Evolutionary conservation across 2,888 invertebrate species (phyloP), one percentile per base, ranked within the genome.

Genomic region (Unio pictorum): DNA sequence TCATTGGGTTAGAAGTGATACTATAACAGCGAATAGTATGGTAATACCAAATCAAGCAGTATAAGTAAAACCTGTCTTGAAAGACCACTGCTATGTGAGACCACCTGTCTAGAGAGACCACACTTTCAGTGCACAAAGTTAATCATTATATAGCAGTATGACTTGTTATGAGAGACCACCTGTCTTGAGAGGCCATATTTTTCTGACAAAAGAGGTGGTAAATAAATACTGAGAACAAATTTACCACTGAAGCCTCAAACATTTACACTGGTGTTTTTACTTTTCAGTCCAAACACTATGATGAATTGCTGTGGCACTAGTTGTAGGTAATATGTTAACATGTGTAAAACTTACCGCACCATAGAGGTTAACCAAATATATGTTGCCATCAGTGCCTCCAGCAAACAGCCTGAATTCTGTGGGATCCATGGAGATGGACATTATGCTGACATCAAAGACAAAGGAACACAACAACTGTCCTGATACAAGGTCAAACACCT

Each of bases 381-480:
- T 94, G 61, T 92, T 90, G 0, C 97, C 97, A 76, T 92, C 92
- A 20, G 91, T 90, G 0, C 93, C 93, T 1, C 97, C 97, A 55
- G 95, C 92, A 90, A 93, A 96, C 15, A 95, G 89, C 74, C 92
- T 92, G 71, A 93, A 92, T 89, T 95, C 96, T 66, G 93, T 89
- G 0, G 92, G 88, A 90, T 96, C 95, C 84, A 94, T 92, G 28
- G 92, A 90, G 5, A 96, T 92, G 5, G 94, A 91, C 5, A 93
- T 93, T 20, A 97, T 90, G 5, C 93, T 92, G 56, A 92, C 92
- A 75, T 94, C 93, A 89, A 95, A 95, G 0, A 95, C 92, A 58
- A 97, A 88, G 71, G 94, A 94, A 0, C 95, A 88, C 58, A 97
- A 89, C 77, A 94, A 88, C 59, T 91, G 91, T 30, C 96, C 96